Evolutionary conservation across 2,113 vertebrate genomes (phyloP), one percentile per base, ranked within the genome.

Genomic region (Hassar affinis): DNA sequence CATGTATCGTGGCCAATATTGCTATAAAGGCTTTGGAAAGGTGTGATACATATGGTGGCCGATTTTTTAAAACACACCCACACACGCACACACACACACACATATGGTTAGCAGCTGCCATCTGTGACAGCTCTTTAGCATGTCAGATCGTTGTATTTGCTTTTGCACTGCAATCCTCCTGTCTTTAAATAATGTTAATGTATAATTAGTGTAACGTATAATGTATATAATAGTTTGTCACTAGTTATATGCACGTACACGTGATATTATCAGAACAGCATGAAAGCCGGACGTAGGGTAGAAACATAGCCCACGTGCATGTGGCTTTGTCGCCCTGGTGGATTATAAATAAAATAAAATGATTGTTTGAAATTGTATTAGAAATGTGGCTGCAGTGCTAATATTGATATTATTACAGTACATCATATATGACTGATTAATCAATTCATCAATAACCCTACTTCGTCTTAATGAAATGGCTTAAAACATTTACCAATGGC

Each of bases 71-170:
- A 10, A 81, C 30, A 33, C 64, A 64, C 47, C 30, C 56, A 83
- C 90, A 91, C 85, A 81, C 91, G 11, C 79, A 42, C 61, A 81
- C 79, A 78, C 74, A 84, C 83, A 51, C 35, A 68, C 64, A 42
- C 49, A 81, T 56, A 88, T 87, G 86, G 87, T 92, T 90, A 91
- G 89, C 89, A 93, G 89, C 88, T 85, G 90, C 88, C 80, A 82
- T 47, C 59, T 77, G 83, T 88, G 84, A 87, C 82, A 86, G n/a
- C 10, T 45, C 85, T 85, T 64, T 54, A 86, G 61, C 52, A 33
- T 47, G 57, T 80, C 86, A 89, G 85, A 85, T 69, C 59, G 61
- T 79, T 56, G 77, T 35, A 56, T 38, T 45, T n/a, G 8, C 20
- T 69, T 69, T 38, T 4, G 25, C 66, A 69, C 2, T n/a, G 74